Evolutionary conservation across 2,113 vertebrate genomes (phyloP).

Genomic region (Nannospalax galili): DNA sequence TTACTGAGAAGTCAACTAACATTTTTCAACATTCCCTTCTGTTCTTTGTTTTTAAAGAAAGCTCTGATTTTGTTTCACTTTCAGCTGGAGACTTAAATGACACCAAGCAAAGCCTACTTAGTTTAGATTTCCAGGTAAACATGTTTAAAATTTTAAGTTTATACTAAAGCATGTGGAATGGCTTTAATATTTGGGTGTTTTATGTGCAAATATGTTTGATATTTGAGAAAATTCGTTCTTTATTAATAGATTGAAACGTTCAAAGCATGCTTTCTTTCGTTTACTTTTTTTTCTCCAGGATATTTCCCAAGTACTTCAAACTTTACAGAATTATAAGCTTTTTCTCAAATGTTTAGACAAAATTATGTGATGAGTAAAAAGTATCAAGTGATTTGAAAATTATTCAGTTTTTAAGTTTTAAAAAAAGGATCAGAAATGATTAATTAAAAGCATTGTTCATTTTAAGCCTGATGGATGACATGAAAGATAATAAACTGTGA

Average conservation of each 20-base stretch:
- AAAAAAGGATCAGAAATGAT: slow-evolving; percentile 57
- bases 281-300: slow-evolving; percentile 71
- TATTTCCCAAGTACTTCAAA: slow-evolving; percentile 69
- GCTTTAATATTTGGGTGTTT: slow-evolving; percentile 76
- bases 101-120: slow-evolving; percentile 87
- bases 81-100: slow-evolving; percentile 87
- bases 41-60: slow-evolving; percentile 86
- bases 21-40: slow-evolving; percentile 85
- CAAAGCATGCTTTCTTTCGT: slow-evolving; percentile 65
- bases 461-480: slow-evolving; percentile 42
- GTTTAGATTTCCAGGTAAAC: slow-evolving; percentile 90
- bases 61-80: slow-evolving; percentile 86
- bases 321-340: slow-evolving; percentile 63
- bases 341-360: slow-evolving; percentile 69
- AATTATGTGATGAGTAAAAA: slow-evolving; percentile 64
- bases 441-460: slow-evolving; percentile 51
- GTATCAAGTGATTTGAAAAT: slow-evolving; percentile 59
- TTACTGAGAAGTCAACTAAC: slow-evolving; percentile 83
- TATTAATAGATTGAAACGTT: slow-evolving; percentile 78
- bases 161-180: slow-evolving; percentile 83
- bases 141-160: slow-evolving; percentile 86
- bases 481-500: not conserved
- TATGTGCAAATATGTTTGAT: slow-evolving; percentile 79
- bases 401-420: slow-evolving; percentile 60
- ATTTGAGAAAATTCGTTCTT: slow-evolving; percentile 60